phyloP scores from a whole-genome alignment of 2,113 vertebrate genomes.

The Ovibos moschatus region DNA sequence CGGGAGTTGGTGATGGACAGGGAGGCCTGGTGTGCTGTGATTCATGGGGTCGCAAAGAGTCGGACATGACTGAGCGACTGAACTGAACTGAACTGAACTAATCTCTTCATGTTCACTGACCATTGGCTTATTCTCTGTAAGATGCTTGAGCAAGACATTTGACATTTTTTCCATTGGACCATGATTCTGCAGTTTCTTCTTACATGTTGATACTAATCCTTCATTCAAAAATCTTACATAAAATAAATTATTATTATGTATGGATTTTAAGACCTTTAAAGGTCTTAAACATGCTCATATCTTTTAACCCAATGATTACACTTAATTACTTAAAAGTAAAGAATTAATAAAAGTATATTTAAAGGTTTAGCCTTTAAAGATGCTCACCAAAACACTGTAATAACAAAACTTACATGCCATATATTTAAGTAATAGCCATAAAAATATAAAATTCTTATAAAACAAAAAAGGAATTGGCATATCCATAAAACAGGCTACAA shows the following conservation, averaged over 20 bases:
- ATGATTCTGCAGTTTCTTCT: not conserved
- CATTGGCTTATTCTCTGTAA: not conserved
- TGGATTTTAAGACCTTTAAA: not conserved
- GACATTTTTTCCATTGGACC: not conserved
- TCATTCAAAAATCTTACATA: not conserved
- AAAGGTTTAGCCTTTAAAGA: not conserved
- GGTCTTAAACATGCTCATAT: not conserved
- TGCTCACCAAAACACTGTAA: not conserved
- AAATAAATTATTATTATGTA: not conserved
- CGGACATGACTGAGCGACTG: fast-evolving
- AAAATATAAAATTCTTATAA: not conserved
- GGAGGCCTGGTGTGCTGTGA: too few relatives aligned
- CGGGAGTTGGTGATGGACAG: too few relatives aligned
- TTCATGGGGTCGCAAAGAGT: too few relatives aligned
- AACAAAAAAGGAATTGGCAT: not conserved
- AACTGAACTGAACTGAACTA: too few relatives aligned
- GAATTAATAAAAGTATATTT: not conserved
- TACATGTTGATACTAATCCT: not conserved
- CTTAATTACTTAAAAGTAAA: not conserved
- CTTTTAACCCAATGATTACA: not conserved
- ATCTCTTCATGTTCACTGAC: not conserved
- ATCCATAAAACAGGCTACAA: not conserved
- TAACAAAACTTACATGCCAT: not conserved
- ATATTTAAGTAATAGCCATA: not conserved
- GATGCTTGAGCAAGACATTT: not conserved